Percentiles rank a stretch among this genome's conserved stretches.
phyloP scores from a whole-genome alignment of 2,797 vertebrate species.

The Pygocentrus nattereri region DNA sequence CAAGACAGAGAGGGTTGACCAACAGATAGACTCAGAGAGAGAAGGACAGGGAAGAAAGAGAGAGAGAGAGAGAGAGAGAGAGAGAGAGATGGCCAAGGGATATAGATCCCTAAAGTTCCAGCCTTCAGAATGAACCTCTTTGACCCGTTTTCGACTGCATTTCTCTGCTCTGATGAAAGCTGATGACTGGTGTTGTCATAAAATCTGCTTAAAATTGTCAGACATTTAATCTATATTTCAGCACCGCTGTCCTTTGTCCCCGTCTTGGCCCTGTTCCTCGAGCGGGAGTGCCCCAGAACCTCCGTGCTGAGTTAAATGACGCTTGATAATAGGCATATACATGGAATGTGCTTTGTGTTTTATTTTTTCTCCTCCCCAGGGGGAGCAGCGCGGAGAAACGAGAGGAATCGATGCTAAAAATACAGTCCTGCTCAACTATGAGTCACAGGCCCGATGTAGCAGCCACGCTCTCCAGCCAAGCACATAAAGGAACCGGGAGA shows the following conservation, averaged over 20 bases:
- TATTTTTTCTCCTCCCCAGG: conserved; percentile 39
- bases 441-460: conserved; percentile 59
- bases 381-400: conserved; percentile 33
- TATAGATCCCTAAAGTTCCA: conserved; percentile 14
- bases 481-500: conserved; percentile 46
- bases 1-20: conserved; percentile 11
- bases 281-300: conserved; percentile 14
- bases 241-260: conserved; percentile 11
- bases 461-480: conserved; percentile 52
- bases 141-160: neutral
- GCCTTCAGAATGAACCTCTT: conserved; percentile 8
- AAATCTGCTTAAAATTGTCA: neutral
- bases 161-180: neutral
- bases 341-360: conserved; percentile 28
- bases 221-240: conserved; percentile 3
- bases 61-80: conserved; percentile 23
- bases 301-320: conserved; percentile 41
- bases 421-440: conserved; percentile 67
- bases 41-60: conserved; percentile 5
- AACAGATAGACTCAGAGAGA: conserved; percentile 21
- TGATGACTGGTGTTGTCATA: neutral
- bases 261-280: neutral
- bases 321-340: conserved; percentile 32
- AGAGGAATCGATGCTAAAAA: conserved; percentile 70
- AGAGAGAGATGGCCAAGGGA: conserved; percentile 37